phyloP scores from a whole-genome alignment of 1,140 invertebrate species.

The Pollicipes pollicipes region DNA sequence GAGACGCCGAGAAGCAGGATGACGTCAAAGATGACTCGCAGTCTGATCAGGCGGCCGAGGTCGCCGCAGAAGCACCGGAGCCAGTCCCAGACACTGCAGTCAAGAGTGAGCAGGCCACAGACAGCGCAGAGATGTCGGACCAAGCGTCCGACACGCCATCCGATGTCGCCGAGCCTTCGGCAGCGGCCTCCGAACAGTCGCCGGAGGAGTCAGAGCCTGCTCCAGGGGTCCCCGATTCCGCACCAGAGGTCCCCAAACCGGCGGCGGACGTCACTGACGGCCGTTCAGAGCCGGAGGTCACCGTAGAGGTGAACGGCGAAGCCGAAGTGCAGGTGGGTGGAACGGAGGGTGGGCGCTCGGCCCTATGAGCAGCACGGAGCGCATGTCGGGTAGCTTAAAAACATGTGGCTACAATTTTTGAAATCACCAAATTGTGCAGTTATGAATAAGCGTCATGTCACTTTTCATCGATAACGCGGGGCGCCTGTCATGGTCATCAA shows the following conservation, averaged over 20 bases:
- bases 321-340: not conserved
- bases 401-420: too few species aligned
- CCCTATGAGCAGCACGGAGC: too few species aligned
- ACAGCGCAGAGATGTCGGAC: not conserved
- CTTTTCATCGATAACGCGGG: too few species aligned
- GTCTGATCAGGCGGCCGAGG: not conserved
- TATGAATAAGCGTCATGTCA: too few species aligned
- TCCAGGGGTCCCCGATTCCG: not conserved
- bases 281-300: too few species aligned
- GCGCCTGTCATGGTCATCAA: too few species aligned
- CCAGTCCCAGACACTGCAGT: too few species aligned
- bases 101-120: not conserved
- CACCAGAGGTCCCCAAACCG: too few species aligned
- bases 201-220: not conserved
- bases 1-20: not conserved
- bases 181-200: not conserved
- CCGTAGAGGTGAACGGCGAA: not conserved
- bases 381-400: too few species aligned
- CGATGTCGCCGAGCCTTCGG: too few species aligned
- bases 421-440: too few species aligned
- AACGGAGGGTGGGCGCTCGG: not conserved
- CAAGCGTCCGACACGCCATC: not conserved
- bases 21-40: not conserved
- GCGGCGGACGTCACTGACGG: too few species aligned
- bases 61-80: not conserved